Evolutionary conservation across 2,797 vertebrate genomes (phyloP).

Genomic region (Phrynocephalus forsythii): DNA sequence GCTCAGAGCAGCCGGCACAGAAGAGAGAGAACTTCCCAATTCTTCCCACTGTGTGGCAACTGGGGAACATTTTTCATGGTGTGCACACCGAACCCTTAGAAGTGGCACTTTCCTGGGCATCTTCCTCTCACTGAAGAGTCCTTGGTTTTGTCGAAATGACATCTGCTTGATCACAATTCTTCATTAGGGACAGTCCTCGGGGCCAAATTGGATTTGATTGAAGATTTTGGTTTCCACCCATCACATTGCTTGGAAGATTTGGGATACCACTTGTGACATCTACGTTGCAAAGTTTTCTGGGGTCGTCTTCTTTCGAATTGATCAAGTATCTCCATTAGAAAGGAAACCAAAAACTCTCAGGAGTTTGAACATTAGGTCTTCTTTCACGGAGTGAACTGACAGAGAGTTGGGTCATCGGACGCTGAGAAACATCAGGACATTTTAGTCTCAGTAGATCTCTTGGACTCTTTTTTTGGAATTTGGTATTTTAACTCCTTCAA

Average conservation of each 20-base stretch:
- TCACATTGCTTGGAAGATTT: neutral
- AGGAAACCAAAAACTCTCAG: neutral
- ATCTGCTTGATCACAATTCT: neutral
- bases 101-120: neutral
- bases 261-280: neutral
- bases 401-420: neutral
- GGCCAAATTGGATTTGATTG: neutral
- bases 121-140: neutral
- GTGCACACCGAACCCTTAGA: neutral
- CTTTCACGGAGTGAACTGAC: neutral
- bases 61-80: neutral
- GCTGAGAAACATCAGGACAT: neutral
- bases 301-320: neutral
- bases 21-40: neutral
- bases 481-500: neutral
- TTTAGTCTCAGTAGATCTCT: neutral
- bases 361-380: neutral
- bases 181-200: neutral
- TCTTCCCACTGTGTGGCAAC: neutral
- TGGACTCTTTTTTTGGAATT: neutral
- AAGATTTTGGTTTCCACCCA: neutral
- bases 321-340: neutral
- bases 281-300: neutral
- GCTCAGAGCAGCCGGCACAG: constrained; percentile 15
- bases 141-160: neutral